A percentile compares a stretch with the other conserved stretches of the same genome.
Conservation (phyloP, 2,888 invertebrate genomes). For the Neocrepidodera transversa region DNA sequence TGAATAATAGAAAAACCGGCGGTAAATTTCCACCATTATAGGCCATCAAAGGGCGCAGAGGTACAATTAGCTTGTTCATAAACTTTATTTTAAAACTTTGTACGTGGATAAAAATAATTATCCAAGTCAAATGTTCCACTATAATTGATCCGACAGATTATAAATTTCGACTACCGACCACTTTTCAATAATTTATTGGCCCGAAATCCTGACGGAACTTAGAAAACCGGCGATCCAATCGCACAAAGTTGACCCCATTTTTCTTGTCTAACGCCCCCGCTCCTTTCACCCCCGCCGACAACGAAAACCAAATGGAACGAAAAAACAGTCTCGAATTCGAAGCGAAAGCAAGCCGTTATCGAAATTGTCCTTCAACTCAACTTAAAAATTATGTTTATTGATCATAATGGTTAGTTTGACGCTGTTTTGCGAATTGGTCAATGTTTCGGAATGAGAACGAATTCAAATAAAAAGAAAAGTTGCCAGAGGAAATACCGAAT, state of each 20-base stretch:
- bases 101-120: no score
- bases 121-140: neutral
- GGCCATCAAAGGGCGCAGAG: no score
- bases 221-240: constrained; percentile 12
- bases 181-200: constrained; percentile 26
- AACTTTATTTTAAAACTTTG: no score
- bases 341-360: constrained; percentile 34
- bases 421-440: constrained; percentile 56
- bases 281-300: constrained; percentile 23
- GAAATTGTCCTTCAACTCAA: constrained; percentile 30
- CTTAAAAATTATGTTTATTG: constrained; percentile 54
- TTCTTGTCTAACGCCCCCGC: constrained; percentile 25
- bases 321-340: constrained; percentile 32
- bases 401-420: constrained; percentile 58
- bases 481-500: constrained; percentile 50
- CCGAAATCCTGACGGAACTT: constrained; percentile 20
- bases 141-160: neutral
- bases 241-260: constrained; percentile 24
- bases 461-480: constrained; percentile 57
- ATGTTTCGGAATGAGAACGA: constrained; percentile 58
- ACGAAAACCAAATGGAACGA: constrained; percentile 33
- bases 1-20: no score
- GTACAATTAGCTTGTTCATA: no score
- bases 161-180: constrained; percentile 5
- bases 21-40: no score